Evolutionary conservation across 2,113 vertebrate species (phyloP).

Genomic region (Prietella phreatophila): DNA sequence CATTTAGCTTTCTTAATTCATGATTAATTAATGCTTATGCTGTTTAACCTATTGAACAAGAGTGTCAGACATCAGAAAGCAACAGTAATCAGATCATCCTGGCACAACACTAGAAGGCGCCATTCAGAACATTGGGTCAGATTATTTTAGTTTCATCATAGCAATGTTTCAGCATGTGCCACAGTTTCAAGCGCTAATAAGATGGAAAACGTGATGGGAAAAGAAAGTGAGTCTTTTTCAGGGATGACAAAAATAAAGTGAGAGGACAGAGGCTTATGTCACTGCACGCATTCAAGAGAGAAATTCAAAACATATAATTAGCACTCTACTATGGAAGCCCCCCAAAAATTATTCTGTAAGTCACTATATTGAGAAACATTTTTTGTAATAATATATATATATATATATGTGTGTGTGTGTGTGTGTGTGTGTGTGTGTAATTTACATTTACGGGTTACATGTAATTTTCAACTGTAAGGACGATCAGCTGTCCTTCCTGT

Average conservation of each 20-base stretch:
- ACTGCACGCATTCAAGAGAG: background rate
- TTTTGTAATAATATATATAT: too few relatives aligned
- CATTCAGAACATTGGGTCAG: background rate
- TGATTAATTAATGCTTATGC: background rate
- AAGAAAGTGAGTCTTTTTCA: background rate
- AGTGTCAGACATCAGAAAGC: background rate
- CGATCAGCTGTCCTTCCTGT: too few relatives aligned
- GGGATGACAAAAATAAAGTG: slow-evolving; percentile 13
- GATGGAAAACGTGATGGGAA: background rate
- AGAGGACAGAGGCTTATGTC: background rate
- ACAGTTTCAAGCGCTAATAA: background rate
- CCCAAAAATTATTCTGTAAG: too few relatives aligned
- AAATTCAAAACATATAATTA: background rate
- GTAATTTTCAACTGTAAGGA: too few relatives aligned
- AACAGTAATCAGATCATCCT: background rate
- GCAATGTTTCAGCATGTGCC: background rate
- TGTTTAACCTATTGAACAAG: background rate
- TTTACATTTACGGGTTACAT: too few relatives aligned
- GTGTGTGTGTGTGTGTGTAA: too few relatives aligned
- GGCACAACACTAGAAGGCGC: slow-evolving; percentile 7
- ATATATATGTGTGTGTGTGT: too few relatives aligned
- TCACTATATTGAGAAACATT: too few relatives aligned
- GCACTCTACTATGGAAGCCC: too few relatives aligned
- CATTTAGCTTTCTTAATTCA: background rate
- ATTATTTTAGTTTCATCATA: background rate